Base-by-base conservation (phyloP, 2,888 invertebrate genomes). In the Meloe dianella region DNA sequence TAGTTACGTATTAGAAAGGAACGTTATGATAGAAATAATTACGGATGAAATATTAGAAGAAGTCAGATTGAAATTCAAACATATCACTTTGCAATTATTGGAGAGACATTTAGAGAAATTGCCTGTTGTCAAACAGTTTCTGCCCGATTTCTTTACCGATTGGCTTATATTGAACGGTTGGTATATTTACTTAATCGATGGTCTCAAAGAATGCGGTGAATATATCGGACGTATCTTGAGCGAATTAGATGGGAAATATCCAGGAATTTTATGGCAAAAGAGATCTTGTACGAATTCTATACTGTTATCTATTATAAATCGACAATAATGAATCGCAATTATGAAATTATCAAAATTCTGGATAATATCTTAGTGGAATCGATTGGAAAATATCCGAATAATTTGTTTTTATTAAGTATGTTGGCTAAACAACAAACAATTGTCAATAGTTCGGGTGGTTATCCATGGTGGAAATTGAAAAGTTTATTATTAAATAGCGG, bases 391-490 rank as follows among this genome's bases (percentile, higher is more conserved):
- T 90, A 86, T 78, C 89, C 90, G 0, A 86, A 88, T 67, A 91
- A 91, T 80, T 81, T 89, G 61, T 85, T 84, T 66, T 77, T 90
- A 9, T 78, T 90, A 29, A 85, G 87, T 35, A 80, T 85, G 20
- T 79, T 86, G 65, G 84, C 86, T n/a, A 83, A 83, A 65, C 80
- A 85, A 63, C 86, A 87, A 61, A 77, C 71, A 38, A 56, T 79
- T 9, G 75, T 84, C 38, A 83, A 78, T 60, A 58, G 61, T 32
- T 78, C 83, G 3, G 75, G 81, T 29, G 83, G 83, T 0, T 77
- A 84, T 61, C 86, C 87, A 0, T 88, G 86, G 83, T 88, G 88
- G 85, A 87, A 86, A 77, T 76, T 87, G 41, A 85, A 86, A 38
- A 81, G 78, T 27, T 74, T 86, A 35, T 74, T 87, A 20, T 77